These are phyloP conservation scores for Caloenas nicobarica DNA, from an alignment of 2,113 vertebrate genomes.

Conservation along the genomic window DNA sequence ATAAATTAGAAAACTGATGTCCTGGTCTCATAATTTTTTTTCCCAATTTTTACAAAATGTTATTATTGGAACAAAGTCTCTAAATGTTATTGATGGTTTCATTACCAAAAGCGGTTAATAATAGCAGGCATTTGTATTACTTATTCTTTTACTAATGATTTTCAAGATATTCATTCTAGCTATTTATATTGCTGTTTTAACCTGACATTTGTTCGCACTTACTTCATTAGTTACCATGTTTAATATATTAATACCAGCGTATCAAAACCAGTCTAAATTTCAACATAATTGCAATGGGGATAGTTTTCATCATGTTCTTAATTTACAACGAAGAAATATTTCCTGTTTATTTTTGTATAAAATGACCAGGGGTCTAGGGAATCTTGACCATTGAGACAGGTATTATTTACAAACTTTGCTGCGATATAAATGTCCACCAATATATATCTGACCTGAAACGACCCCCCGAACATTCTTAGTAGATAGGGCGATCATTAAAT, in stretches of 20 bases:
- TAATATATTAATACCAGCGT: background rate
- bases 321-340: background rate
- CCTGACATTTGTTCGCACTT: slow-evolving; percentile 13
- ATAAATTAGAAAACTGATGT: background rate
- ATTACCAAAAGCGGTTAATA: slow-evolving; percentile 22
- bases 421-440: background rate
- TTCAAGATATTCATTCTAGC: background rate
- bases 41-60: background rate
- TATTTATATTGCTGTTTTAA: slow-evolving; percentile 3
- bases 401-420: background rate
- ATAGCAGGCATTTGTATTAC: slow-evolving; percentile 23
- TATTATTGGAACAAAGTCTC: background rate
- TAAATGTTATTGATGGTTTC: background rate
- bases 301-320: background rate
- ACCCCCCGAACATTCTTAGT: background rate
- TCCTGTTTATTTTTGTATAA: background rate
- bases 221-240: background rate
- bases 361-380: background rate
- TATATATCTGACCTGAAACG: background rate
- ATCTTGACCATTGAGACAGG: background rate
- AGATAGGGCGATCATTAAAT: background rate
- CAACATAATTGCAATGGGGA: background rate
- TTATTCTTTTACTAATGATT: slow-evolving; percentile 8
- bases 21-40: background rate
- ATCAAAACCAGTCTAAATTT: slow-evolving; percentile 23